Conservation (phyloP, 2,888 invertebrate species). For the Polydrusus tereticollis region DNA sequence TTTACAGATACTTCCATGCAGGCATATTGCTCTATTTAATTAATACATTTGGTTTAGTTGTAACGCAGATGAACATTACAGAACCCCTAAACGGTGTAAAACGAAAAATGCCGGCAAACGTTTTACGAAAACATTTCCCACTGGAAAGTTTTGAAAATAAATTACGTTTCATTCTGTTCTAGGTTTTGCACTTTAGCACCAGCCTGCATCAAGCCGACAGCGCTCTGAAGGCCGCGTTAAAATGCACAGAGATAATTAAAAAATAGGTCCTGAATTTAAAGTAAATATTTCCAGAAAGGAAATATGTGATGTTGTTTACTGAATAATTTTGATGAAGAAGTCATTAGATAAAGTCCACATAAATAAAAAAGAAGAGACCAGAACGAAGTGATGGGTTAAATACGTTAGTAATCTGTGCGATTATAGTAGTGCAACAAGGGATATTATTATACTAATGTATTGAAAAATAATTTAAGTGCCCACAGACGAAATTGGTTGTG, state of each 20-base stretch:
- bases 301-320: not conserved
- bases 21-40: not conserved
- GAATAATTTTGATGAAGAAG: not conserved
- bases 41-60: not conserved
- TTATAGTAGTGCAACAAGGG: too few relatives aligned
- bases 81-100: not conserved
- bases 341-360: not conserved
- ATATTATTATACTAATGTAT: too few relatives aligned
- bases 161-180: slow-evolving; percentile 1
- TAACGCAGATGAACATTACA: not conserved
- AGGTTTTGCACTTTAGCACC: not conserved
- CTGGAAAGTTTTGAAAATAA: slow-evolving; percentile 2
- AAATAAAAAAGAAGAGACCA: too few relatives aligned
- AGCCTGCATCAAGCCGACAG: not conserved
- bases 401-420: too few relatives aligned
- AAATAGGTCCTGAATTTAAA: slow-evolving; percentile 5
- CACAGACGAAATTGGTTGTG: not conserved
- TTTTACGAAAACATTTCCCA: not conserved
- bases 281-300: not conserved
- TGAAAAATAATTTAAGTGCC: too few relatives aligned
- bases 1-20: too few relatives aligned
- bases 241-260: slow-evolving; percentile 17
- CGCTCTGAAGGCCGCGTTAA: not conserved
- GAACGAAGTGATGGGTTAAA: too few relatives aligned
- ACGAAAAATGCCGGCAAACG: not conserved